These are phyloP conservation scores for Sialia sialis DNA, from an alignment of 2,113 vertebrate genomes.

Conservation along the genomic window DNA sequence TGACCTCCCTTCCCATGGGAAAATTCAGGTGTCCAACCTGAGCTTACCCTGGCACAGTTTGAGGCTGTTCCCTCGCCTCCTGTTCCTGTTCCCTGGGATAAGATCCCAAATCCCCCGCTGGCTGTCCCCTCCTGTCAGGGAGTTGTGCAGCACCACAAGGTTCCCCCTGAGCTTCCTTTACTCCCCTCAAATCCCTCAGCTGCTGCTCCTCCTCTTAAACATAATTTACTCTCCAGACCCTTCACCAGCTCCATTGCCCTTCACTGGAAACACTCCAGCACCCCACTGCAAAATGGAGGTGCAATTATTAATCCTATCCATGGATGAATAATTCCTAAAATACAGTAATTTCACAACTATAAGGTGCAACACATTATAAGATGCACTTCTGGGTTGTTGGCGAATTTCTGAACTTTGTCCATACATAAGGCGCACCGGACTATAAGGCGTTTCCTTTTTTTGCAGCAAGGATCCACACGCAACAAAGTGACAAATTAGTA, in stretches of 20 bases:
- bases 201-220: background rate
- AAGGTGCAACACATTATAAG: too few relatives aligned
- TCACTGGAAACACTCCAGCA: background rate
- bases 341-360: too few relatives aligned
- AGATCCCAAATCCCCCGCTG: rapidly evolving
- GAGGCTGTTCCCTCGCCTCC: background rate
- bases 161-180: background rate
- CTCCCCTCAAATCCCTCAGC: background rate
- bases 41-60: rapidly evolving
- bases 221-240: background rate
- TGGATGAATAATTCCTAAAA: background rate
- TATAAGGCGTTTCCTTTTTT: too few relatives aligned
- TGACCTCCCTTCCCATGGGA: rapidly evolving
- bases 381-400: too few relatives aligned
- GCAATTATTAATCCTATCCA: background rate
- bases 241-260: background rate
- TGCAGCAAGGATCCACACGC: too few relatives aligned
- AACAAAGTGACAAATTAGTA: too few relatives aligned
- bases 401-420: too few relatives aligned
- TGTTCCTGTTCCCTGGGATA: background rate
- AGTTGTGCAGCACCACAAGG: background rate
- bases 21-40: background rate
- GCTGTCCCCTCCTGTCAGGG: background rate
- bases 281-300: background rate
- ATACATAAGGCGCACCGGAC: too few relatives aligned